Conservation (phyloP, 2,888 invertebrate genomes). For the Horisme vitalbata region DNA sequence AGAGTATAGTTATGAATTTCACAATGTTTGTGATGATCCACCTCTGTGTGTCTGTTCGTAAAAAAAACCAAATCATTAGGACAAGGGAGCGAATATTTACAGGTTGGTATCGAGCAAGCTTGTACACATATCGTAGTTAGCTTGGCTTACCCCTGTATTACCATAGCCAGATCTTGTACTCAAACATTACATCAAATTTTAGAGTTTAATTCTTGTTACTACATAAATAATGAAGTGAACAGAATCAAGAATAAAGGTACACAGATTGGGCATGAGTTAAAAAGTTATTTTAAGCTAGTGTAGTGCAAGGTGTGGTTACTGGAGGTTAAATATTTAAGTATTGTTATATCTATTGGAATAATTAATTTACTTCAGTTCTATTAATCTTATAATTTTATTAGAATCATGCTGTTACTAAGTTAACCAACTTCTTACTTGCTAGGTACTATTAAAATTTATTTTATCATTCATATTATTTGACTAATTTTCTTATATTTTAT, state of each 20-base stretch:
- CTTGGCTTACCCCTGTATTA: too few relatives aligned
- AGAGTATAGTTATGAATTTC: slow-evolving; percentile 98
- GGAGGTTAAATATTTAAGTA: too few relatives aligned
- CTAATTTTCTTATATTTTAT: slow-evolving; percentile 28
- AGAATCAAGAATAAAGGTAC: too few relatives aligned
- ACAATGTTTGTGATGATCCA: slow-evolving; percentile 98
- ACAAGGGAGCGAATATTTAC: slow-evolving; percentile 91
- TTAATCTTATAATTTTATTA: too few relatives aligned
- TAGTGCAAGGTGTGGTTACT: too few relatives aligned
- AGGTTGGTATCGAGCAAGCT: slow-evolving; percentile 86
- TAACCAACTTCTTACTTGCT: background rate
- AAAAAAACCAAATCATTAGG: slow-evolving; percentile 90
- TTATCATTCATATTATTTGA: slow-evolving; percentile 16
- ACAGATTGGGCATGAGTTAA: too few relatives aligned
- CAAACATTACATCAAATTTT: background rate
- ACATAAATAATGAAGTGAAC: too few relatives aligned
- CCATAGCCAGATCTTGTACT: background rate
- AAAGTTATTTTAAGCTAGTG: too few relatives aligned
- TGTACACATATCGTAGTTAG: too few relatives aligned
- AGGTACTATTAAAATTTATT: background rate
- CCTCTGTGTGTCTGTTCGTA: slow-evolving; percentile 93
- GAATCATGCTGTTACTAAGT: background rate
- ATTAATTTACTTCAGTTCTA: too few relatives aligned
- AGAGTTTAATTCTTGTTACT: too few relatives aligned
- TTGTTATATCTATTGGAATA: too few relatives aligned